A percentile compares a stretch with the other conserved stretches of the same genome.
phyloP scores from a whole-genome alignment of 2,888 invertebrate genomes.

The Villa cingulata region DNA sequence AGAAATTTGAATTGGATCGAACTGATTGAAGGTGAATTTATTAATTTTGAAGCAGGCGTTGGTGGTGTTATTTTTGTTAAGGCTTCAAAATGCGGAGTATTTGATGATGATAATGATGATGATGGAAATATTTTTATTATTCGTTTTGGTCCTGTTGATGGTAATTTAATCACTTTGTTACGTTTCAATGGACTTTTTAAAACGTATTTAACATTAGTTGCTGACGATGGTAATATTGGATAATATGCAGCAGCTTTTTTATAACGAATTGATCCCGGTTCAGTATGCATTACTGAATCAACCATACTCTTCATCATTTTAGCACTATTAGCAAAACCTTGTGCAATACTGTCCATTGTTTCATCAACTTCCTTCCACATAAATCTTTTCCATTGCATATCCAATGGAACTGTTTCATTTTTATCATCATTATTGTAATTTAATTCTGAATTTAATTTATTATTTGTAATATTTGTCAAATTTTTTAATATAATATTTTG shows the following conservation, averaged over 20 bases:
- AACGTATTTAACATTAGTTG: constrained; percentile 28
- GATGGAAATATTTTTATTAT: constrained; percentile 3
- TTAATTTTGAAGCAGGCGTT: not conserved
- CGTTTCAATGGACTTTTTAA: constrained; percentile 27
- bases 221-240: constrained; percentile 23
- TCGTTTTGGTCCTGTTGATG: constrained; percentile 6
- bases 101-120: not conserved
- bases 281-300: not conserved
- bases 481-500: too few relatives aligned
- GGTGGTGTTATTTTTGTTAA: not conserved
- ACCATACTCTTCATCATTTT: constrained; percentile 24
- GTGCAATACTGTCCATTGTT: constrained; percentile 24
- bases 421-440: not conserved
- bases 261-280: not conserved
- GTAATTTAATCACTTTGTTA: constrained; percentile 26
- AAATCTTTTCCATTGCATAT: constrained; percentile 29
- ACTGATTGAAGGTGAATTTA: not conserved
- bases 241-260: constrained; percentile 1
- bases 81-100: not conserved
- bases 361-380: constrained; percentile 35
- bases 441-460: not conserved
- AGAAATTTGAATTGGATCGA: constrained; percentile 12
- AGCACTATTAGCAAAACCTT: constrained; percentile 21
- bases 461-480: too few relatives aligned
- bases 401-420: not conserved